Evolutionary conservation across 2,113 vertebrate species (phyloP).

Genomic region (Jaculus jaculus): DNA sequence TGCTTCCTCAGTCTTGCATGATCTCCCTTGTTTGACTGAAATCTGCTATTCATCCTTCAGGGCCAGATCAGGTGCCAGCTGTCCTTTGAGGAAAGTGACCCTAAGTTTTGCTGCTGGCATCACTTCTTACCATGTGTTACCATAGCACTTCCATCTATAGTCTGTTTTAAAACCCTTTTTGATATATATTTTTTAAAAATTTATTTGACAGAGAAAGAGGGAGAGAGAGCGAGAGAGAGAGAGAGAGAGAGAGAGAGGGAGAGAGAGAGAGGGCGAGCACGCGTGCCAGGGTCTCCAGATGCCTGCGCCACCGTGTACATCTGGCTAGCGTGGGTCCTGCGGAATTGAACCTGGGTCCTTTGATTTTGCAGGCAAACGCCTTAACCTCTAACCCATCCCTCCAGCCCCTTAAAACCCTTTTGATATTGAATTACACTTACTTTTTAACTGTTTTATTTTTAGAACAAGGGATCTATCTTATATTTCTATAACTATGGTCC

Average conservation of each 20-base stretch:
- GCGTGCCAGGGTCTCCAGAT: too few species aligned
- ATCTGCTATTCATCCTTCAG: conserved; percentile 19
- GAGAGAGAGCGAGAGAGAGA: too few species aligned
- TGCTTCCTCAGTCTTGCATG: background rate
- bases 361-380: too few species aligned
- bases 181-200: too few species aligned
- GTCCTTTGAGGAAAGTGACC: background rate
- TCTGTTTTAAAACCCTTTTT: background rate
- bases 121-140: background rate
- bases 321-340: too few species aligned
- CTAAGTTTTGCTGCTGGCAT: background rate
- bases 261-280: too few species aligned
- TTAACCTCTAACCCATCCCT: too few species aligned
- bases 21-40: conserved; percentile 17
- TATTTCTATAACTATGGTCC: background rate
- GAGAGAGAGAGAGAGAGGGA: too few species aligned
- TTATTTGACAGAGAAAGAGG: too few species aligned
- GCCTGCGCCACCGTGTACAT: too few species aligned
- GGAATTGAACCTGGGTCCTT: too few species aligned
- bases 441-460: conserved; percentile 6
- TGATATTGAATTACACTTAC: background rate
- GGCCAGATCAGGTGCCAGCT: background rate
- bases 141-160: background rate
- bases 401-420: conserved; percentile 5
- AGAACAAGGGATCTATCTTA: background rate